These are phyloP conservation scores for Abscondita cerata DNA, from an alignment of 2,888 invertebrate genomes.

Conservation along the genomic window DNA sequence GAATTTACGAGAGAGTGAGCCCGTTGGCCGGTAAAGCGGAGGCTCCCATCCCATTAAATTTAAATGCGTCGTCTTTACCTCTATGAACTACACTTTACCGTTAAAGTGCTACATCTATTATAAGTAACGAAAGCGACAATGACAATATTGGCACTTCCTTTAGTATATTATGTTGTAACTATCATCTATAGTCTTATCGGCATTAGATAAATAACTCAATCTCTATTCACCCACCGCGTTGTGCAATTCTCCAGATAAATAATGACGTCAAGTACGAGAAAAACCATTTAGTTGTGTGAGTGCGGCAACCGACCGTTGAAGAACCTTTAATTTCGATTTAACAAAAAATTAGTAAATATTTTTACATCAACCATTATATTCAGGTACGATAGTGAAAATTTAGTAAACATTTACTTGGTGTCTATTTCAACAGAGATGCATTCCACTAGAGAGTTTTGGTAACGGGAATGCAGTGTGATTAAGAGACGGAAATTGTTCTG, in stretches of 20 bases:
- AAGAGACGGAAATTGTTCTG: constrained; percentile 59
- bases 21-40: constrained; percentile 35
- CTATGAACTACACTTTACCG: constrained; percentile 23
- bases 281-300: constrained; percentile 1
- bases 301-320: constrained; percentile 13
- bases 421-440: constrained; percentile 34
- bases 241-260: constrained; percentile 23
- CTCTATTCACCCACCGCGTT: constrained; percentile 15
- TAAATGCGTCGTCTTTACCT: constrained; percentile 25
- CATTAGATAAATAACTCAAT: constrained; percentile 16
- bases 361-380: background rate
- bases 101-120: constrained; percentile 16
- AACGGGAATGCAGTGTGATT: constrained; percentile 57
- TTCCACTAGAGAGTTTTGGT: constrained; percentile 47
- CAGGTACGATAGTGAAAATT: constrained; percentile 10
- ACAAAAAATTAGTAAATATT: constrained; percentile 3
- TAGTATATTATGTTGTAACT: constrained; percentile 34
- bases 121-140: constrained; percentile 17
- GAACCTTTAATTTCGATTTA: constrained; percentile 7
- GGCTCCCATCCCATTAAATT: constrained; percentile 26
- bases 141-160: constrained; percentile 35
- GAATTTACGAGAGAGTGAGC: constrained; percentile 53
- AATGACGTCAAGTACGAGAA: constrained; percentile 7
- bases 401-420: constrained; percentile 19
- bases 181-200: constrained; percentile 21